Evolutionary conservation across 2,888 invertebrate species (phyloP).

Genomic region (Parnassius orleans): DNA sequence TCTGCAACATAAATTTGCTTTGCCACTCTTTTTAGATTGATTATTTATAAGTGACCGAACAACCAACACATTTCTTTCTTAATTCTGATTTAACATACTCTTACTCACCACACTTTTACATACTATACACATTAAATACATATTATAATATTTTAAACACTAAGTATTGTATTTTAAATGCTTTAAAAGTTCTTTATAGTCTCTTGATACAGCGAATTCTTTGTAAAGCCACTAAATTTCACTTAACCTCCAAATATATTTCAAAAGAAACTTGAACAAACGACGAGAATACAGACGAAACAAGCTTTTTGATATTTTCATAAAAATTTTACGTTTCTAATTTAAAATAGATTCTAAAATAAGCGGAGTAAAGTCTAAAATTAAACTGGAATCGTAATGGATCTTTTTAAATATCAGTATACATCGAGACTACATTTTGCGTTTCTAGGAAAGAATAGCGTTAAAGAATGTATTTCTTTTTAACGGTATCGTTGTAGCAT

Average conservation of each 20-base stretch:
- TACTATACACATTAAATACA: background rate
- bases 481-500: slow-evolving; percentile 2
- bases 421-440: slow-evolving; percentile 14
- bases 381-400: background rate
- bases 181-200: background rate
- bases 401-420: slow-evolving; percentile 11
- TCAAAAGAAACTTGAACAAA: slow-evolving; percentile 7
- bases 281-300: slow-evolving; percentile 5
- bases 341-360: background rate
- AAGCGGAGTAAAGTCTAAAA: background rate
- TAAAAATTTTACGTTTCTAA: background rate
- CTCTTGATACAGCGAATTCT: slow-evolving; percentile 4
- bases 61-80: no score
- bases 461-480: slow-evolving; percentile 8
- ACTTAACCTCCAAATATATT: slow-evolving; percentile 13
- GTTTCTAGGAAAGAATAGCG: slow-evolving; percentile 23
- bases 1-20: no score
- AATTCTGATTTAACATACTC: no score
- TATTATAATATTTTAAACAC: background rate
- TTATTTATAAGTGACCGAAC: no score
- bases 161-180: background rate
- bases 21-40: no score
- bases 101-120: no score
- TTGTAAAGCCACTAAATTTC: slow-evolving; percentile 6
- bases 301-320: slow-evolving; percentile 5